Conservation (phyloP, 1,140 invertebrate species). For the Oryctes rhinoceros region DNA sequence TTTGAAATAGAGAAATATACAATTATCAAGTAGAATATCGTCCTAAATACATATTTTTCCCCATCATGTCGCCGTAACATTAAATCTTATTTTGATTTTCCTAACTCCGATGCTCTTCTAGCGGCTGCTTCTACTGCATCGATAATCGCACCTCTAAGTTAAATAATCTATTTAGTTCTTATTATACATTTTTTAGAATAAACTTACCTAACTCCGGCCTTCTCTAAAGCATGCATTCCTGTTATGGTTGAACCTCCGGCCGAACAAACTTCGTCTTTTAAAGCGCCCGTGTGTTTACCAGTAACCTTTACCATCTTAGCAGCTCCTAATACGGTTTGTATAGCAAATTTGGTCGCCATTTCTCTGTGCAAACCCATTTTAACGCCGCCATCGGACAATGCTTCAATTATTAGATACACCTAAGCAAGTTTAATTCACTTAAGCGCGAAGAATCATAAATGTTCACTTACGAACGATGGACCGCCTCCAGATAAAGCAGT, state of each 20-base stretch:
- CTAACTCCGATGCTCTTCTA: constrained; percentile 67
- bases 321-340: constrained; percentile 85
- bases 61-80: not conserved
- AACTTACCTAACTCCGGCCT: constrained; percentile 77
- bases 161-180: not conserved
- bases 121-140: constrained; percentile 77
- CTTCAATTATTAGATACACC: constrained; percentile 90
- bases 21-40: too few relatives aligned
- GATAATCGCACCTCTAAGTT: constrained; percentile 73
- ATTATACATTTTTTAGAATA: not conserved
- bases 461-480: constrained; percentile 87
- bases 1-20: too few relatives aligned
- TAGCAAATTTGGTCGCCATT: constrained; percentile 82
- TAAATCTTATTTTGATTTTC: constrained; percentile 56
- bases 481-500: constrained; percentile 87
- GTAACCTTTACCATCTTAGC: constrained; percentile 90
- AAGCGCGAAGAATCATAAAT: not conserved
- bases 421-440: constrained; percentile 59
- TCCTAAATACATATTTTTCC: too few relatives aligned
- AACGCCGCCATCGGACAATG: constrained; percentile 89
- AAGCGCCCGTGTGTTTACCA: constrained; percentile 82
- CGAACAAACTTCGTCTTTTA: constrained; percentile 95
- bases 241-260: constrained; percentile 92
- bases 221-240: constrained; percentile 88
- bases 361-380: constrained; percentile 88